phyloP scores from a whole-genome alignment of 2,888 invertebrate genomes.

The Phragmatobia fuliginosa region DNA sequence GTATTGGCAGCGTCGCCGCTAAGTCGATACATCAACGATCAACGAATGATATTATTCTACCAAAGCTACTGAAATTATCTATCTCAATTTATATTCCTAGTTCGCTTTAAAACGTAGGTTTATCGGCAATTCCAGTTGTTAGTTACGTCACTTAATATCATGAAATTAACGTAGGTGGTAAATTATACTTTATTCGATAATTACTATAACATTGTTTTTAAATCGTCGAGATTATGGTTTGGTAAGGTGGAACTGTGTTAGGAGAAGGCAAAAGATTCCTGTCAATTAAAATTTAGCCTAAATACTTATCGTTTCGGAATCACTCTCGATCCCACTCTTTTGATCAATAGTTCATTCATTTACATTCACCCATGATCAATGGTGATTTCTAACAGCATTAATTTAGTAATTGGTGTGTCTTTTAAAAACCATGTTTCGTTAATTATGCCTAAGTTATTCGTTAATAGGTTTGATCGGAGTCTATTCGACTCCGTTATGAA shows the following conservation, averaged over 20 bases:
- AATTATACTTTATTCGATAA: constrained; percentile 63
- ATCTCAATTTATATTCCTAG: constrained; percentile 86
- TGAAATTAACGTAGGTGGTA: constrained; percentile 76
- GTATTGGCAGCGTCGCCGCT: constrained; percentile 48
- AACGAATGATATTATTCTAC: constrained; percentile 80
- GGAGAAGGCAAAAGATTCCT: constrained; percentile 64
- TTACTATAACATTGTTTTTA: constrained; percentile 61
- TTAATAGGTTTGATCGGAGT: constrained; percentile 64
- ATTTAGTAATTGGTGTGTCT: constrained; percentile 54
- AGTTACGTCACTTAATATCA: constrained; percentile 74
- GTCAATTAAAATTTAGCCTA: constrained; percentile 66
- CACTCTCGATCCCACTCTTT: constrained; percentile 41
- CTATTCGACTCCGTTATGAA: constrained; percentile 57
- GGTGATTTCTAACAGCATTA: constrained; percentile 48
- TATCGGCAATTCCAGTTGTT: constrained; percentile 85
- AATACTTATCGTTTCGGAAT: constrained; percentile 69
- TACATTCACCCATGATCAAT: constrained; percentile 42
- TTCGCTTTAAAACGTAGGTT: constrained; percentile 84
- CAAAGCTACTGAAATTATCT: constrained; percentile 85
- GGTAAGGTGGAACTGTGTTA: constrained; percentile 84
- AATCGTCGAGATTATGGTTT: constrained; percentile 73
- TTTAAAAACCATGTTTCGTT: constrained; percentile 59
- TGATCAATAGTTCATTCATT: constrained; percentile 31
- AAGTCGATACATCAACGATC: constrained; percentile 60
- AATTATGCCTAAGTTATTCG: constrained; percentile 68